Evolutionary conservation across 92 coral and sea anemone species (phyloP).

Genomic region (Zoanthus sansibaricus): DNA sequence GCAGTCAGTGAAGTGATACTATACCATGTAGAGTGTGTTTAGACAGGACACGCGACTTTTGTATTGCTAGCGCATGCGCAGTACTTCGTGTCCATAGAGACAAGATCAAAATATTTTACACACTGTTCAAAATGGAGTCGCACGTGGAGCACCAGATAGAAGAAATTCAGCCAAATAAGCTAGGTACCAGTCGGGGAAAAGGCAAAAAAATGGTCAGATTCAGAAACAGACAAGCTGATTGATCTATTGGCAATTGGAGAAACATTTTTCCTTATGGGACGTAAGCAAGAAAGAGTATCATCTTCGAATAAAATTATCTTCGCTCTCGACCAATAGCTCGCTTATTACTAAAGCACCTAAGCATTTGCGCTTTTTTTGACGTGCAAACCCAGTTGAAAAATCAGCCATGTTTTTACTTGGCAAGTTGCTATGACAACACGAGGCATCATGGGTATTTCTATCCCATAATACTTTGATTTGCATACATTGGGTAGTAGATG

Average conservation of each 20-base stretch:
- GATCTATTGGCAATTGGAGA: slow-evolving; percentile 56
- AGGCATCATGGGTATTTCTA: too few relatives aligned
- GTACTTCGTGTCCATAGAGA: slow-evolving; percentile 26
- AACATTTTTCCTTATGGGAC: slow-evolving; percentile 55
- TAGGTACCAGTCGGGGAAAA: slow-evolving; percentile 28
- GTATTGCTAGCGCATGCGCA: slow-evolving; percentile 36
- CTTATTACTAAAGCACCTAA: too few relatives aligned
- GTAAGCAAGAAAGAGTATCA: slow-evolving; percentile 24
- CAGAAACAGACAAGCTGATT: slow-evolving; percentile 50
- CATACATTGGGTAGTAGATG: too few relatives aligned
- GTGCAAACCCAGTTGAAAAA: too few relatives aligned
- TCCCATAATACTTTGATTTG: too few relatives aligned
- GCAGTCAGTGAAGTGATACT: slow-evolving; percentile 62
- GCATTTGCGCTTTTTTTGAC: too few relatives aligned
- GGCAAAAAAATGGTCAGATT: slow-evolving; percentile 51
- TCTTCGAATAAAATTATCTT: neutral
- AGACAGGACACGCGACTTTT: slow-evolving; percentile 30
- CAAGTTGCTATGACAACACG: too few relatives aligned
- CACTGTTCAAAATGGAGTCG: slow-evolving; percentile 31
- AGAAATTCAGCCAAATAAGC: slow-evolving; percentile 48
- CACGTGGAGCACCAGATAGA: slow-evolving; percentile 41
- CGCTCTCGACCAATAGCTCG: too few relatives aligned
- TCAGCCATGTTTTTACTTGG: too few relatives aligned
- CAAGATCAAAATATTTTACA: slow-evolving; percentile 18
- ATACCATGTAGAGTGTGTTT: slow-evolving; percentile 33